Evolutionary conservation across 2,113 vertebrate species (phyloP).

Genomic region (Bolborhynchus lineola): DNA sequence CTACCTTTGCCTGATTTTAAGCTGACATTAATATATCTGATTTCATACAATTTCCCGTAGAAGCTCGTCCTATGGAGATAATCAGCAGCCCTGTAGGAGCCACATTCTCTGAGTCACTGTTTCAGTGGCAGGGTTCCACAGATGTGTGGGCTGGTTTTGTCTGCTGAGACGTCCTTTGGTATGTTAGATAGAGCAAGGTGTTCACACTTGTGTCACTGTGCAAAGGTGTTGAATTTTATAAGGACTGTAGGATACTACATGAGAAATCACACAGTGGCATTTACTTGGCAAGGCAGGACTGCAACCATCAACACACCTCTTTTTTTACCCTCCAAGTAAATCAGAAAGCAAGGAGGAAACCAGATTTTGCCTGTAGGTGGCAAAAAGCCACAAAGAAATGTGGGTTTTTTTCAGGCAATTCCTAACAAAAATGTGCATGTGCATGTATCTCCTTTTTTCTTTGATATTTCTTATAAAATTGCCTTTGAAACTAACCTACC

Average conservation of each 20-base stretch:
- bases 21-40: constrained; percentile 15
- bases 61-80: constrained; percentile 32
- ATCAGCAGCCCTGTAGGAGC: constrained; percentile 56
- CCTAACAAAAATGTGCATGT: background rate
- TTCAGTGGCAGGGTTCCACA: constrained; percentile 42
- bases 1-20: background rate
- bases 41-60: constrained; percentile 53
- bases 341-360: background rate
- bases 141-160: background rate
- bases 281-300: background rate
- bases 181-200: background rate
- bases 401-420: background rate
- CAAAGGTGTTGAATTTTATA: background rate
- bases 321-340: background rate
- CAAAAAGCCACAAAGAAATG: background rate
- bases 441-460: background rate
- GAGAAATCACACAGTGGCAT: background rate
- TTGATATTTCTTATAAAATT: background rate
- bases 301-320: background rate
- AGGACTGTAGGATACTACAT: background rate
- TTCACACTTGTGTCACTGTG: background rate
- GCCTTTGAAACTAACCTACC: background rate
- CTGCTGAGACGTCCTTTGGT: background rate
- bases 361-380: background rate
- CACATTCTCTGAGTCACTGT: constrained; percentile 60